phyloP scores from a whole-genome alignment of 2,797 vertebrate genomes.

The Melanitta fusca region DNA sequence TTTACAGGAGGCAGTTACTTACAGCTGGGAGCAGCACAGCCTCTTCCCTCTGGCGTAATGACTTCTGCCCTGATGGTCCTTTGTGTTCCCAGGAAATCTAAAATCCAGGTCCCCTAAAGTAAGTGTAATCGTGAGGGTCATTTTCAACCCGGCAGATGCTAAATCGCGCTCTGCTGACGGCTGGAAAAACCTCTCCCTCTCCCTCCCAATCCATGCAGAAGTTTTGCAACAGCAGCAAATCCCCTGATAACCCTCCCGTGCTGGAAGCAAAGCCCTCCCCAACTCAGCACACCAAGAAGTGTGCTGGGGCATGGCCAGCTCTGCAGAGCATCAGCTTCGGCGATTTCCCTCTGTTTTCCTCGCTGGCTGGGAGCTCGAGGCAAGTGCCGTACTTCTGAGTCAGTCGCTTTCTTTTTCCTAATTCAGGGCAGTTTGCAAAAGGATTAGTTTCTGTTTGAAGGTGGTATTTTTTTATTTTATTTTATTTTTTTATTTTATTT shows the following conservation, averaged over 20 bases:
- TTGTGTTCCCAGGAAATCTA: not conserved
- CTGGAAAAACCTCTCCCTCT: constrained; percentile 66
- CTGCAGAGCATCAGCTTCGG: constrained; percentile 26
- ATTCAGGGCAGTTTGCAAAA: constrained; percentile 42
- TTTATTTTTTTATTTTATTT: not conserved
- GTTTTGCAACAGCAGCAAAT: constrained; percentile 74
- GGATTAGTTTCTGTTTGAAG: constrained; percentile 69
- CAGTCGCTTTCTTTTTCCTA: constrained; percentile 25
- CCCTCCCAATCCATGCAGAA: constrained; percentile 56
- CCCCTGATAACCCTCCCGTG: constrained; percentile 64
- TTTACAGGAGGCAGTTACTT: not conserved
- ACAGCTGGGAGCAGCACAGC: accelerated
- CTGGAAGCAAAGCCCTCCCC: constrained; percentile 71
- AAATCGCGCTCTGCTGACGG: constrained; percentile 70
- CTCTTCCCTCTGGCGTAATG: not conserved
- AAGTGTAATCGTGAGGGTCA: constrained; percentile 55
- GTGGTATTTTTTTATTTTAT: not conserved
- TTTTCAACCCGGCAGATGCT: constrained; percentile 68
- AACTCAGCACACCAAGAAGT: constrained; percentile 31
- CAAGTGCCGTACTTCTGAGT: constrained; percentile 48
- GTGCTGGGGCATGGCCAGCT: constrained; percentile 4
- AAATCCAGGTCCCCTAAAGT: constrained; percentile 41
- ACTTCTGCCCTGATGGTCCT: not conserved
- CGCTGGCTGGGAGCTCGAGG: constrained; percentile 41
- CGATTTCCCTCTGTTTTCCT: constrained; percentile 8